Evolutionary conservation across 1,140 invertebrate genomes (phyloP), one percentile per base, ranked within the genome.

Genomic region (Steinernema feltiae): DNA sequence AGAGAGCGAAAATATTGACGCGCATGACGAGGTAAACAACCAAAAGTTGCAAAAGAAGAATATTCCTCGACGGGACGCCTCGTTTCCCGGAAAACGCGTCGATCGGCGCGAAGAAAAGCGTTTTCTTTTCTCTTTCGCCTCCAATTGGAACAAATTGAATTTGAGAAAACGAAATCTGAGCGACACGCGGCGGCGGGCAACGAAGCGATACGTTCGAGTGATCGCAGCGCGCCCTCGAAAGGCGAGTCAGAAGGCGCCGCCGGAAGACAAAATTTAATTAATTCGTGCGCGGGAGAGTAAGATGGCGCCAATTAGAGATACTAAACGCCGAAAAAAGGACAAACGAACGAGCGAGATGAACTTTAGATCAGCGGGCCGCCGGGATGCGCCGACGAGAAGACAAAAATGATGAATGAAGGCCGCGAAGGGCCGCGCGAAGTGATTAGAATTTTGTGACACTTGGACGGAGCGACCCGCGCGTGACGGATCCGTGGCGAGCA

Each of bases 91-190:
- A 7, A 41, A 41, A 41, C 35, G 35, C 35, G 35, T 41, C 35
- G 18, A 41, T 41, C 18, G 7, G 35, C 35, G n/a, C n/a, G n/a
- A n/a, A n/a, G n/a, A n/a, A n/a, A n/a, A n/a, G n/a, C n/a, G n/a
- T 18, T 41, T 41, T 63, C 53, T 63, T 63, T 63, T 63, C 53
- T 21, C 24, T 27, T 63, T 12, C 53, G 7, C 24, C 24, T 63
- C 53, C 15, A 27, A 63, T 63, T 15, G 24, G 53, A 3, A 27
- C 53, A 63, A 63, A 63, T 63, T 27, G 53, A 27, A 63, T 63
- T 63, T 63, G 53, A 46, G 53, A 63, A 63, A 63, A 63, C 15
- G 53, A 63, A 63, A 63, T 63, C 53, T 63, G 53, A 63, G 53
- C 53, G 53, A 63, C 53, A 27, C 53, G 35, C 35, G 35, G 35